phyloP scores from a whole-genome alignment of 2,113 vertebrate genomes.

The Dascyllus trimaculatus region DNA sequence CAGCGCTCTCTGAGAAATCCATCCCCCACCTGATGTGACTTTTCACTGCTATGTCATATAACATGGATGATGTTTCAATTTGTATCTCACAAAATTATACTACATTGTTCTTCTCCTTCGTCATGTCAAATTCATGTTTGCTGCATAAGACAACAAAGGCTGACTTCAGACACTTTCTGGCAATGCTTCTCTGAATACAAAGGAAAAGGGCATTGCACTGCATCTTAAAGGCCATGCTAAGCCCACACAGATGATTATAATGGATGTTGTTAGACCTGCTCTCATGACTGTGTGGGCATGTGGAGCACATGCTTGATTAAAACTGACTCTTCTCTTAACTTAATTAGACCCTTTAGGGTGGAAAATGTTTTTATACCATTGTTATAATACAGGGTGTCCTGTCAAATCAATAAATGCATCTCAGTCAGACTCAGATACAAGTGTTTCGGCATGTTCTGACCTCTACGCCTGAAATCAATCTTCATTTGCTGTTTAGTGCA shows the following conservation, averaged over 20 bases:
- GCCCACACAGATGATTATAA: neutral
- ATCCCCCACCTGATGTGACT: no score
- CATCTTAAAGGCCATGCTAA: neutral
- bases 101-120: neutral
- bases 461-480: neutral
- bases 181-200: neutral
- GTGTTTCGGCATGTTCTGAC: neutral
- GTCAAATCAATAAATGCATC: neutral
- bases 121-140: neutral
- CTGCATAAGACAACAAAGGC: neutral
- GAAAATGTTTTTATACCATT: neutral
- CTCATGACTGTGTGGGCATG: slow-evolving; percentile 1
- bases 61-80: neutral
- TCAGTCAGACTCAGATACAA: neutral
- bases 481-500: neutral
- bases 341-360: neutral
- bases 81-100: neutral
- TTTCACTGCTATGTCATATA: neutral
- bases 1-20: neutral
- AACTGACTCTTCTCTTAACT: neutral
- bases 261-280: neutral
- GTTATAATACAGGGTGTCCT: neutral
- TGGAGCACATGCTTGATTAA: neutral
- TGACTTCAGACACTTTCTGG: neutral
- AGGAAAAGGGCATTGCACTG: neutral